Evolutionary conservation across 2,888 invertebrate species (phyloP), one percentile per base, ranked within the genome.

Genomic region (Rhingia campestris): DNA sequence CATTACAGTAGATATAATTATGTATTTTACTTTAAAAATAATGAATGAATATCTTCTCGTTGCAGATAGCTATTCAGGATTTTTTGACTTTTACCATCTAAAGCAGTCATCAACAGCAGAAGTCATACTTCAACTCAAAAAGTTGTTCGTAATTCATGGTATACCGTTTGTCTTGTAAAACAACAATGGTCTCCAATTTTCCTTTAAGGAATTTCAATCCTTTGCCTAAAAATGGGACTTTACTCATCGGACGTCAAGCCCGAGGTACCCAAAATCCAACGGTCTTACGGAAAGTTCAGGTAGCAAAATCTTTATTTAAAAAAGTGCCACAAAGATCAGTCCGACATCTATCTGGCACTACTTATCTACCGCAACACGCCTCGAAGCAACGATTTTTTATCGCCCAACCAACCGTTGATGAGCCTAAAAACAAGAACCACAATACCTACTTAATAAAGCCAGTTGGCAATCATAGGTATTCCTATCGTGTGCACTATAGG

Each of bases 371-470:
- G 54, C 41, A 72, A 72, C 45, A 72, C 61, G 10, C 63, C 74
- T 49, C 45, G 64, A 66, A 74, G n/a, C 58, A 66, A 75, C 4
- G 54, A 54, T 9, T 61, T 72, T 14, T 10, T 61, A 61, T 73
- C 59, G n/a, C n/a, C n/a, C n/a, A n/a, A n/a, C n/a, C 63, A 73
- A 63, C 63, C 63, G 30, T 73, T 73, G 22, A 56, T 82, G 54
- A 85, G 75, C 47, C 64, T 86, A 59, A 82, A 66, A 64, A 73
- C 77, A 14, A 67, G 66, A 35, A 74, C 76, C 45, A 64, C 51
- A 75, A 49, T n/a, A n/a, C n/a, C n/a, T n/a, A n/a, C n/a, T n/a
- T n/a, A n/a, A n/a, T n/a, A n/a, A n/a, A n/a, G n/a, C n/a, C n/a
- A n/a, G n/a, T n/a, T n/a, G n/a, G n/a, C n/a, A n/a, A n/a, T n/a